phyloP scores from a whole-genome alignment of 2,113 vertebrate species.

The Pachypanchax playfairii region DNA sequence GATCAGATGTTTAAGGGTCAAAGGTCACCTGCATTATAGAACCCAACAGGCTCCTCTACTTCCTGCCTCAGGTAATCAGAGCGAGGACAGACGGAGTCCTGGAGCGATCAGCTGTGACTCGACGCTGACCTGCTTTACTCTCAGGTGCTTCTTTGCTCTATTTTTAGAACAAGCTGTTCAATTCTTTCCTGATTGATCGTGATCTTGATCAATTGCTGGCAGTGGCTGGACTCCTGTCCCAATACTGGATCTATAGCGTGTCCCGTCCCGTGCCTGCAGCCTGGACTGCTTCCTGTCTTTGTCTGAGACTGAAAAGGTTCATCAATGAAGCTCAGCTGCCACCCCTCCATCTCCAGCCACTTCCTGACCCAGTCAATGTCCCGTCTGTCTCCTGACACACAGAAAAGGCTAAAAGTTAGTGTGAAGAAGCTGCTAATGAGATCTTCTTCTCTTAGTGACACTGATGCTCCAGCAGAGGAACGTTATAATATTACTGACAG shows the following conservation, averaged over 20 bases:
- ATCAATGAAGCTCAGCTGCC: conserved; percentile 61
- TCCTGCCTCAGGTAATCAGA: conserved; percentile 26
- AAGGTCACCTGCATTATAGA: conserved; percentile 39
- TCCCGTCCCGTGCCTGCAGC: conserved; percentile 46
- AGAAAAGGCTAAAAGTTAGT: conserved; percentile 18
- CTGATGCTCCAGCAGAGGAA: no score
- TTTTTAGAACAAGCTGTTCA: conserved; percentile 69
- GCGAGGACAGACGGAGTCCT: conserved; percentile 8
- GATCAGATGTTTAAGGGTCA: conserved; percentile 19
- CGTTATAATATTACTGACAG: no score
- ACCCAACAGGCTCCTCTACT: conserved; percentile 29
- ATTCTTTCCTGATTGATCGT: conserved; percentile 76
- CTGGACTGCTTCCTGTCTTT: conserved; percentile 50
- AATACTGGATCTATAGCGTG: conserved; percentile 62
- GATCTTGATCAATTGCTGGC: conserved; percentile 75
- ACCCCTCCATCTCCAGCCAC: conserved; percentile 58
- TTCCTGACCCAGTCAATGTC: conserved; percentile 72
- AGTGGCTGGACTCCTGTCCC: conserved; percentile 70
- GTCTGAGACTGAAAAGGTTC: conserved; percentile 49
- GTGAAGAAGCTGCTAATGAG: no score
- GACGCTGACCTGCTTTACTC: conserved; percentile 33
- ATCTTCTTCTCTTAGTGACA: no score
- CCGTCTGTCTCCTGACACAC: conserved; percentile 62
- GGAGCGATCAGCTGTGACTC: conserved; percentile 48
- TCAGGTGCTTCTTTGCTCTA: conserved; percentile 66